Conservation (phyloP, 2,797 vertebrate species). For the Anguilla megastoma region DNA sequence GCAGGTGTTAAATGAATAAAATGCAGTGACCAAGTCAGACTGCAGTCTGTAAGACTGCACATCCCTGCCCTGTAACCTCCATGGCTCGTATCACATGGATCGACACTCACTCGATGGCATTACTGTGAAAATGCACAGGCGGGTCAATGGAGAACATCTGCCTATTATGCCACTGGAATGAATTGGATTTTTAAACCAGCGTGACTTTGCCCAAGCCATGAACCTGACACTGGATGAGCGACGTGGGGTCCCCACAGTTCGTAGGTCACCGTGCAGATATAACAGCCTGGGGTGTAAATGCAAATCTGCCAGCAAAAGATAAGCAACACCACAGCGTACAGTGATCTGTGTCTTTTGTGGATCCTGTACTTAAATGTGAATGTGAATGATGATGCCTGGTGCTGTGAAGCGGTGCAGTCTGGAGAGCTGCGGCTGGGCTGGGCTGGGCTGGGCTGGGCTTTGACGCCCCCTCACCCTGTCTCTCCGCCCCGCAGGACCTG, state of each 20-base stretch:
- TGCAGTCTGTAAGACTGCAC: background rate
- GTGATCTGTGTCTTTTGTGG: no score
- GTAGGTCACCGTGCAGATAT: background rate
- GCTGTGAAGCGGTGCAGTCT: background rate
- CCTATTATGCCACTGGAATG: background rate
- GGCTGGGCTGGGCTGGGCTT: no score
- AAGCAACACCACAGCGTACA: no score
- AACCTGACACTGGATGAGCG: background rate
- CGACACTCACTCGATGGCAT: background rate
- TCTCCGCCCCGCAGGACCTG: conserved; percentile 77
- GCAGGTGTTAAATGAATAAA: background rate
- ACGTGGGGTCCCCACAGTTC: background rate
- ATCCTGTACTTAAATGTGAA: no score
- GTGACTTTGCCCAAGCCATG: background rate
- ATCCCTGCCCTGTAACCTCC: background rate
- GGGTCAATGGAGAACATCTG: background rate
- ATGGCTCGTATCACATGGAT: background rate
- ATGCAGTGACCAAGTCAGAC: background rate
- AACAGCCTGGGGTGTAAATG: no score
- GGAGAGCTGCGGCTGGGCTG: no score
- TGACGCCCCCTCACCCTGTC: background rate
- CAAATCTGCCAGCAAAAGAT: no score
- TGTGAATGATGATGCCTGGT: background rate
- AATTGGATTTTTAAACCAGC: background rate
- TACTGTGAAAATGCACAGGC: background rate